Conservation (phyloP, 2,113 vertebrate species). For the Prolemur simus region DNA sequence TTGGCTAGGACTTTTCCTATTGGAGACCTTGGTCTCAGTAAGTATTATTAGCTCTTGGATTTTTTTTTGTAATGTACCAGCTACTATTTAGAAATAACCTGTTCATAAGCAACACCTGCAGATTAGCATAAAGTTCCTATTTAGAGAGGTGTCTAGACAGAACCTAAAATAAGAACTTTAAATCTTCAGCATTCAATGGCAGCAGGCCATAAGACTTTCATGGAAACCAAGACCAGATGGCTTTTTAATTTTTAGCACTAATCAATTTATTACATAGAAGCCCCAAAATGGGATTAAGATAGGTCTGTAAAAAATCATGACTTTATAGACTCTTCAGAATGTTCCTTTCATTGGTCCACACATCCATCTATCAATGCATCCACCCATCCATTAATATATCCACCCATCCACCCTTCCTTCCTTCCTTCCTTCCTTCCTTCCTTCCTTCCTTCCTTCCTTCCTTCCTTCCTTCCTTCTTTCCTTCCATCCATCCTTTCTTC, state of each 20-base stretch:
- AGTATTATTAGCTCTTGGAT: slow-evolving; percentile 20
- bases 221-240: slow-evolving; percentile 29
- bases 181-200: slow-evolving; percentile 16
- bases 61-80: neutral
- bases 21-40: neutral
- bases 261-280: neutral
- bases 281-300: neutral
- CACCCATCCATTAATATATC: neutral
- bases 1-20: neutral
- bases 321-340: neutral
- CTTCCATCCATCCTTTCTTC: neutral
- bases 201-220: slow-evolving; percentile 6
- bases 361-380: too few species aligned
- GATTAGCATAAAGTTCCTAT: slow-evolving; percentile 69
- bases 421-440: neutral
- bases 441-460: neutral
- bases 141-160: slow-evolving; percentile 68
- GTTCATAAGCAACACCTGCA: slow-evolving; percentile 68
- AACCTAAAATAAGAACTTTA: slow-evolving; percentile 68
- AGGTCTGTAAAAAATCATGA: neutral
- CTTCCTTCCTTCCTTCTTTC: too few species aligned
- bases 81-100: slow-evolving; percentile 67
- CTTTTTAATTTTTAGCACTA: neutral
- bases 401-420: neutral
- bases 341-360: neutral